phyloP scores from a whole-genome alignment of 2,888 invertebrate species.

The Desoria tigrina region DNA sequence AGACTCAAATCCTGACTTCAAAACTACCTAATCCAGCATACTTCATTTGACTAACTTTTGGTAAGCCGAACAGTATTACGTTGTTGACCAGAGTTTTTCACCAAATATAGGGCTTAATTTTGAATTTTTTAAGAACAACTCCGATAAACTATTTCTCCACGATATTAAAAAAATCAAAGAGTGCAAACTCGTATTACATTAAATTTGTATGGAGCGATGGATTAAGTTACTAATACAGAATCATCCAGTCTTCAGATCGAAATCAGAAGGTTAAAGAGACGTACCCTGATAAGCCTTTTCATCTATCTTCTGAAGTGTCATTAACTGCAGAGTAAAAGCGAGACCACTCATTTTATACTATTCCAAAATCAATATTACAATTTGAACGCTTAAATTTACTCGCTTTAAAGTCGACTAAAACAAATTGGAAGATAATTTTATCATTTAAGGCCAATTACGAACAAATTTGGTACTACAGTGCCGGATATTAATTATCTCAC shows the following conservation, averaged over 20 bases:
- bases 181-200: no score
- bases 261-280: neutral
- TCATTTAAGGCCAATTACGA: no score
- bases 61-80: neutral
- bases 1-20: conserved; percentile 5
- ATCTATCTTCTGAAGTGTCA: conserved; percentile 4
- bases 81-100: conserved; percentile 4
- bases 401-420: no score
- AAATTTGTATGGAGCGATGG: neutral
- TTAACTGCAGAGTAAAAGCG: no score
- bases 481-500: no score
- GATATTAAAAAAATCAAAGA: no score
- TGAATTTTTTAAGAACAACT: neutral
- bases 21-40: neutral
- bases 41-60: conserved; percentile 1
- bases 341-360: no score
- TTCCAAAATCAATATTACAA: no score
- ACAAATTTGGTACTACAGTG: no score
- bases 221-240: conserved; percentile 1
- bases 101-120: neutral
- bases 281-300: conserved; percentile 7
- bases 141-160: neutral
- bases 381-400: no score
- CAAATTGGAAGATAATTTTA: no score
- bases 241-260: neutral